phyloP scores from a whole-genome alignment of 2,113 vertebrate genomes.

The Thalassoma bifasciatum region DNA sequence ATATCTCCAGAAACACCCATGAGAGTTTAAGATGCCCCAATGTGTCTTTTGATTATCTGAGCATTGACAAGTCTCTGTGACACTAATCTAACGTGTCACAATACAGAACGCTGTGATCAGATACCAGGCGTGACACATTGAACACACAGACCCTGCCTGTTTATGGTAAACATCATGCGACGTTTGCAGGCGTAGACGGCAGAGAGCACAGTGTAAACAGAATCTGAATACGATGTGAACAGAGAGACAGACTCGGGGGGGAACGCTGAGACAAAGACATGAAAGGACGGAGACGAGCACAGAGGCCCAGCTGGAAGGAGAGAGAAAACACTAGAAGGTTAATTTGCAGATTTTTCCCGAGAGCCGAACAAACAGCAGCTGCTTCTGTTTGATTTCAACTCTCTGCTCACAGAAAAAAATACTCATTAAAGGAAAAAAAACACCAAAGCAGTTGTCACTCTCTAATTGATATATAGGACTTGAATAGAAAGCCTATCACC shows the following conservation, averaged over 20 bases:
- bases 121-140: constrained; percentile 10
- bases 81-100: constrained; percentile 10
- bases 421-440: constrained; percentile 11
- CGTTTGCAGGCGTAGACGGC: constrained; percentile 22
- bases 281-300: constrained; percentile 43
- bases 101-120: neutral
- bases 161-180: constrained; percentile 30
- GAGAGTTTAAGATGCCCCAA: neutral
- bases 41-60: neutral
- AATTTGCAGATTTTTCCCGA: constrained; percentile 65
- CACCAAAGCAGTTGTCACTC: neutral
- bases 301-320: constrained; percentile 52
- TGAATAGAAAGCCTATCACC: too few species aligned
- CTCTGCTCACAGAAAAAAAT: constrained; percentile 20
- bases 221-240: constrained; percentile 46
- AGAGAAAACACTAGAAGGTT: constrained; percentile 58
- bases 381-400: constrained; percentile 64
- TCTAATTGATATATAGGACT: too few species aligned
- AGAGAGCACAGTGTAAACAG: constrained; percentile 40
- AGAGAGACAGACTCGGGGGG: constrained; percentile 41
- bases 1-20: neutral
- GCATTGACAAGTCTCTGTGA: neutral
- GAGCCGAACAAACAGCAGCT: constrained; percentile 69
- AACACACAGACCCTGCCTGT: constrained; percentile 11
- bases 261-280: constrained; percentile 59